These are phyloP conservation scores for Octonoba sinensis DNA, from an alignment of 2,888 invertebrate species.

Conservation along the genomic window DNA sequence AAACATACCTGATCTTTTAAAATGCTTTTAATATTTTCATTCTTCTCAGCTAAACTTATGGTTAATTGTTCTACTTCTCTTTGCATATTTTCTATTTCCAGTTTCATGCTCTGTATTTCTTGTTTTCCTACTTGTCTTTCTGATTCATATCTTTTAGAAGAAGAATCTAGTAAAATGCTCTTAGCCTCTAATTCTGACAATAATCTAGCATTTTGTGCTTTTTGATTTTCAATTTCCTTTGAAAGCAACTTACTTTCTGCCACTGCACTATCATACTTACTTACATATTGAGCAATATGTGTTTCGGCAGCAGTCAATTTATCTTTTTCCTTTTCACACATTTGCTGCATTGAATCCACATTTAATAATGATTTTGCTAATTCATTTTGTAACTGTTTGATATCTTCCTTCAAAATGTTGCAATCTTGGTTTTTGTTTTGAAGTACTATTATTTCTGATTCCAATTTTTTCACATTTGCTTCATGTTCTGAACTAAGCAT, in stretches of 20 bases:
- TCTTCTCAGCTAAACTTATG: constrained; percentile 3
- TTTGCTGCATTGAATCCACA: neutral
- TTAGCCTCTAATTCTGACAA: constrained; percentile 1
- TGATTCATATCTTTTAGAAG: neutral
- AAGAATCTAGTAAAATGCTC: neutral
- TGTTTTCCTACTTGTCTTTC: neutral
- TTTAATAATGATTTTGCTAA: neutral
- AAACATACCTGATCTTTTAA: constrained; percentile 22
- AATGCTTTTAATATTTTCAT: constrained; percentile 22
- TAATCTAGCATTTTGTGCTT: neutral
- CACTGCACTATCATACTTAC: neutral
- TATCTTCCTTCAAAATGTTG: too few species aligned
- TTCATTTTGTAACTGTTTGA: too few species aligned
- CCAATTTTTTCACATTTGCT: too few species aligned
- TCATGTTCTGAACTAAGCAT: too few species aligned
- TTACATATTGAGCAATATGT: neutral
- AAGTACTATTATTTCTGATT: too few species aligned
- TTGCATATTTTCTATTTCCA: constrained; percentile 10
- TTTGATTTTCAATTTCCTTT: neutral
- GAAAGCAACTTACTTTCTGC: neutral
- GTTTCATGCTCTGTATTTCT: neutral
- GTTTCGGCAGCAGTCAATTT: neutral
- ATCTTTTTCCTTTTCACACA: neutral
- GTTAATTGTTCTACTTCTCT: constrained; percentile 1
- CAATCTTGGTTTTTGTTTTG: too few species aligned